phyloP scores from a whole-genome alignment of 30 jellyfish, hydroid and myxozoan genomes.

The Hydractinia symbiolongicarpus region DNA sequence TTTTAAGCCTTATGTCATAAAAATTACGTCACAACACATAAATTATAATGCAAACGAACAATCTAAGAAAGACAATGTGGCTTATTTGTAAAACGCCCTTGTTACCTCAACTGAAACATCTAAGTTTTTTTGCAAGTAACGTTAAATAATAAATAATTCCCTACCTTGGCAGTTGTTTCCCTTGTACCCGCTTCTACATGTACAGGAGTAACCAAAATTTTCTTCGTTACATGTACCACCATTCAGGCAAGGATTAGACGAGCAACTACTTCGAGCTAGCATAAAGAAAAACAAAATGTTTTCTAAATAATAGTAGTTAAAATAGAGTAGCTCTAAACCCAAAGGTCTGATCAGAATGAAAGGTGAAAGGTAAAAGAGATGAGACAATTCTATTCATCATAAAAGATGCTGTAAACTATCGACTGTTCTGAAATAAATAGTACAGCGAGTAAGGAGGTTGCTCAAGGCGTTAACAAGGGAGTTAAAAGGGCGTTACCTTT shows the following conservation, averaged over 20 bases:
- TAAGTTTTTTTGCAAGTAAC: no score
- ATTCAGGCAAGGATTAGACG: constrained; percentile 88
- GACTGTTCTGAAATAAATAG: neutral
- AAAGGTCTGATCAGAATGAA: neutral
- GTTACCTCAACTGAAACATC: no score
- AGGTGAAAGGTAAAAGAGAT: neutral
- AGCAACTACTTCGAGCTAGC: constrained; percentile 92
- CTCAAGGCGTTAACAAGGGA: no score
- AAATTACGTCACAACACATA: no score
- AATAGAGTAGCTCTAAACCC: neutral
- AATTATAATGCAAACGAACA: no score
- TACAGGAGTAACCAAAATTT: constrained; percentile 88
- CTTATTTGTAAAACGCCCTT: no score
- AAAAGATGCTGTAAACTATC: neutral
- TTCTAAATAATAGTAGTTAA: neutral
- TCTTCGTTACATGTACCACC: constrained; percentile 98
- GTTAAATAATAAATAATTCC: no score
- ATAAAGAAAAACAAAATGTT: neutral
- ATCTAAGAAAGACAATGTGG: no score
- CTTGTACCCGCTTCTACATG: constrained; percentile 91
- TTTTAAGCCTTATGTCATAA: no score
- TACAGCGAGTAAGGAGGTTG: no score
- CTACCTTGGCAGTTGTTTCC: constrained; percentile 84
- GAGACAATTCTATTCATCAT: neutral
- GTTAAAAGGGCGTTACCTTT: neutral